Evolutionary conservation across 2,797 vertebrate species (phyloP).

Genomic region (Diglossa cyanea): DNA sequence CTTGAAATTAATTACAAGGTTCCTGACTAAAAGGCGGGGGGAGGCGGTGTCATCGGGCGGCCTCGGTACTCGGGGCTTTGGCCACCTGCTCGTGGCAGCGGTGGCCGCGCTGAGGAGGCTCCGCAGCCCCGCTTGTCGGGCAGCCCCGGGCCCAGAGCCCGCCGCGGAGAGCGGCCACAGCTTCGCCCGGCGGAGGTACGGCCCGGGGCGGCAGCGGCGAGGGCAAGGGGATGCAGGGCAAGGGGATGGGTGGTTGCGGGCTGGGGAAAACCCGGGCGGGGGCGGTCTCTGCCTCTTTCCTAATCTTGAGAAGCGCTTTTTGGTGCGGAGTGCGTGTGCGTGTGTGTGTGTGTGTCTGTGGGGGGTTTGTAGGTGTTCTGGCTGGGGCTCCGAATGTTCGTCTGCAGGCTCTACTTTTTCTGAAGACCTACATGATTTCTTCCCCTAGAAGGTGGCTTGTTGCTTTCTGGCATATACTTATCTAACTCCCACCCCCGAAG

Average conservation of each 20-base stretch:
- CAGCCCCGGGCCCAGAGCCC: background rate
- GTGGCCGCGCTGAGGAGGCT: background rate
- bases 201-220: background rate
- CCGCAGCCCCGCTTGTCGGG: background rate
- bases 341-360: too few species aligned
- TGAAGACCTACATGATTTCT: constrained; percentile 12
- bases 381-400: background rate
- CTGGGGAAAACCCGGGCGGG: background rate
- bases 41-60: background rate
- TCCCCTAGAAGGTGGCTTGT: constrained; percentile 10
- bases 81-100: background rate
- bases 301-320: background rate
- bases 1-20: constrained; percentile 75
- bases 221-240: too few species aligned
- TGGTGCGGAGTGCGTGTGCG: background rate
- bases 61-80: background rate
- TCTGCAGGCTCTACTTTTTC: background rate
- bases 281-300: background rate
- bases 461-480: constrained; percentile 35
- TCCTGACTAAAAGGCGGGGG: constrained; percentile 56
- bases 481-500: constrained; percentile 9
- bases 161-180: background rate
- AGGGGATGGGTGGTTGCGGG: background rate
- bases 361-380: background rate
- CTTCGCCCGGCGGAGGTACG: constrained; percentile 25